These are phyloP conservation scores for Orchestes rusci DNA, from an alignment of 2,888 invertebrate species.

Conservation along the genomic window DNA sequence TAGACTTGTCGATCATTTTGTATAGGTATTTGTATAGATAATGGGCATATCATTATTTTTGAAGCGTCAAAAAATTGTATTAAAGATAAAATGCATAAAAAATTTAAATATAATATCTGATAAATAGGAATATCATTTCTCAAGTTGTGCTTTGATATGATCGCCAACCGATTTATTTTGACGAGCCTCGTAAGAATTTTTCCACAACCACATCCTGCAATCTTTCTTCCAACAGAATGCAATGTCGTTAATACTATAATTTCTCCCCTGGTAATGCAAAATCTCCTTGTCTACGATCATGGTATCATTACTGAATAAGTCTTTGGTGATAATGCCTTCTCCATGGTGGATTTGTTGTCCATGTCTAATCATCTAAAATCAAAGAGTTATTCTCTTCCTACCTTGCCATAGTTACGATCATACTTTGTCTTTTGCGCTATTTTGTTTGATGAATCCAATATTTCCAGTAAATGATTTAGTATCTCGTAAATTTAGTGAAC, in stretches of 20 bases:
- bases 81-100: no score
- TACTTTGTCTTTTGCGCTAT: neutral
- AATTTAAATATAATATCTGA: no score
- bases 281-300: slow-evolving; percentile 19
- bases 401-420: neutral
- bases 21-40: no score
- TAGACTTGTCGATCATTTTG: no score
- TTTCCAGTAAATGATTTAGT: slow-evolving; percentile 34
- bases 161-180: slow-evolving; percentile 35
- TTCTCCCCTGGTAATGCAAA: slow-evolving; percentile 14
- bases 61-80: no score
- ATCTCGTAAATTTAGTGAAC: slow-evolving; percentile 33
- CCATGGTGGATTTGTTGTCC: slow-evolving; percentile 11
- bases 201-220: slow-evolving; percentile 62
- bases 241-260: slow-evolving; percentile 51
- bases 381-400: neutral
- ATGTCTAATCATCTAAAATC: slow-evolving; percentile 9
- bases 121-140: slow-evolving; percentile 6
- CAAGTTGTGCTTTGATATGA: slow-evolving; percentile 22
- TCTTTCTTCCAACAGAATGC: slow-evolving; percentile 64
- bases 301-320: slow-evolving; percentile 13
- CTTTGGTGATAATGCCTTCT: slow-evolving; percentile 19
- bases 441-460: slow-evolving; percentile 28
- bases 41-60: no score
- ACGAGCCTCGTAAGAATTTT: slow-evolving; percentile 36